A percentile compares a stretch with the other conserved stretches of the same genome.
Evolutionary conservation across 2,888 invertebrate genomes (phyloP).

Genomic region (Lutraria lutraria): DNA sequence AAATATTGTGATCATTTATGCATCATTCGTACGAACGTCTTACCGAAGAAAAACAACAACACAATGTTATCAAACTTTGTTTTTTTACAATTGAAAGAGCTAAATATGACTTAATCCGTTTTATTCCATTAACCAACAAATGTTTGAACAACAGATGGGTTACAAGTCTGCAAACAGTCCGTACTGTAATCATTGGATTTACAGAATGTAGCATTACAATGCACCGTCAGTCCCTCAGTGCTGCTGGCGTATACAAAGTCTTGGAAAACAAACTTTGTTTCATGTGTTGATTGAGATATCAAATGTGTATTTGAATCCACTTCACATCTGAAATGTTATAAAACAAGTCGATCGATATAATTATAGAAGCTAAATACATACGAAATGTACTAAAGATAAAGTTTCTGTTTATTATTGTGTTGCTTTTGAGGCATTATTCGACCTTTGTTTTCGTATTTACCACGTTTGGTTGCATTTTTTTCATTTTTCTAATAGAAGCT

Average conservation of each 20-base stretch:
- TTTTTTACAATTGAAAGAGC: too few relatives aligned
- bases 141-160: not conserved
- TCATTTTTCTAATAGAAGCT: too few relatives aligned
- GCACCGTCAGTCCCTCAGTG: not conserved
- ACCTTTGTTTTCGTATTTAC: too few relatives aligned
- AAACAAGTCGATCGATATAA: not conserved
- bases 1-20: too few relatives aligned
- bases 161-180: not conserved
- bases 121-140: not conserved
- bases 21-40: too few relatives aligned
- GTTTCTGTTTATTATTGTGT: too few relatives aligned
- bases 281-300: slow-evolving; percentile 22
- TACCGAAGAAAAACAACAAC: too few relatives aligned
- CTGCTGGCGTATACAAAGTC: not conserved
- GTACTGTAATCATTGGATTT: not conserved
- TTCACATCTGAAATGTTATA: not conserved
- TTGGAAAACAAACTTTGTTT: slow-evolving; percentile 23
- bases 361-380: not conserved
- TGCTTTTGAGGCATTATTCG: too few relatives aligned
- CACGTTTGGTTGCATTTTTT: too few relatives aligned
- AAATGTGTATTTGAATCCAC: slow-evolving; percentile 32
- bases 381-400: too few relatives aligned
- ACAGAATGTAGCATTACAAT: slow-evolving; percentile 19
- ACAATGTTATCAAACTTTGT: too few relatives aligned
- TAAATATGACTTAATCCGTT: too few relatives aligned